Conservation (phyloP, 2,113 vertebrate species). For the Myiopsitta monachus region DNA sequence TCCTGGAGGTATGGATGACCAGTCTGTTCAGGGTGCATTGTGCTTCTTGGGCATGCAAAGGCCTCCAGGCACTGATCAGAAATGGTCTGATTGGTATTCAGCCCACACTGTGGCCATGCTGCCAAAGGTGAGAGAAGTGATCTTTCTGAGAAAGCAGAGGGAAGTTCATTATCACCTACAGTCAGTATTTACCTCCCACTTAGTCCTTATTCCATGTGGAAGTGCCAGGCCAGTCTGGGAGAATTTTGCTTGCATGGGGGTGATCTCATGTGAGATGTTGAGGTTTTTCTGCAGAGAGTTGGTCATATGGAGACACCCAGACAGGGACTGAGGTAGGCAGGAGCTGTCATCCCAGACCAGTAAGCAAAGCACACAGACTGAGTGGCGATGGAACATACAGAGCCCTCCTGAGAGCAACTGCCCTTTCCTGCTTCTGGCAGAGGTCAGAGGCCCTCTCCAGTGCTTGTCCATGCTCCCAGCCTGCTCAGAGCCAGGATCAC, state of each 20-base stretch:
- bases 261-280: background rate
- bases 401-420: background rate
- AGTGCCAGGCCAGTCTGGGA: background rate
- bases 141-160: background rate
- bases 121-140: background rate
- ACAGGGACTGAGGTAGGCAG: background rate
- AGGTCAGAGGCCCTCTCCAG: background rate
- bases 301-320: background rate
- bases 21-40: fast-evolving
- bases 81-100: background rate
- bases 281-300: background rate
- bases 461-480: background rate
- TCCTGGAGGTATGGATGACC: background rate
- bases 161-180: background rate
- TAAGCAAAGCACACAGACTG: background rate
- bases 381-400: background rate
- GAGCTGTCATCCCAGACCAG: background rate
- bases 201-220: background rate
- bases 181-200: background rate
- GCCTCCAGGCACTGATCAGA: background rate
- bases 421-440: background rate
- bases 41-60: background rate
- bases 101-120: background rate
- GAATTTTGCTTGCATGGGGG: background rate
- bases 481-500: background rate